phyloP scores from a whole-genome alignment of 35 echinoderm and acorn worm genomes.

The Anneissia japonica region DNA sequence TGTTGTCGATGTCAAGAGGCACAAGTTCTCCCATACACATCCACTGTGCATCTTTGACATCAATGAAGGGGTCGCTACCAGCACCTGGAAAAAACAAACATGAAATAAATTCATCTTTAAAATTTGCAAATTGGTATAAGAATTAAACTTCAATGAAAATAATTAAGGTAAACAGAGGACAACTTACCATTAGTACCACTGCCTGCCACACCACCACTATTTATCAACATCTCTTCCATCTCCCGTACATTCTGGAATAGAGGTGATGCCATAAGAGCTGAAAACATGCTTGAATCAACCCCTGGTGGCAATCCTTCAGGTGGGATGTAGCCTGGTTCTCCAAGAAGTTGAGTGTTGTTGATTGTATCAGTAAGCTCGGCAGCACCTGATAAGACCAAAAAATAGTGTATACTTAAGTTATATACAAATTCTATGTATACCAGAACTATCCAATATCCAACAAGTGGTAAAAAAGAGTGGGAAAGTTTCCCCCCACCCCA shows the following conservation, averaged over 20 bases:
- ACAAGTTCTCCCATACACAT: constrained; percentile 54
- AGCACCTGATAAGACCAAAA: constrained; percentile 39
- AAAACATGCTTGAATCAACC: constrained; percentile 50
- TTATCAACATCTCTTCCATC: constrained; percentile 95
- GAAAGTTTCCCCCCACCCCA: too few species aligned
- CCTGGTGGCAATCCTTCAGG: constrained; percentile 49
- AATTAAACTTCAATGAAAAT: too few species aligned
- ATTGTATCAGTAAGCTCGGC: constrained; percentile 73
- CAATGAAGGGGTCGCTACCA: constrained; percentile 75
- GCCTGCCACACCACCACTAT: constrained; percentile 6
- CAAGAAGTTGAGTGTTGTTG: constrained; percentile 55
- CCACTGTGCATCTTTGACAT: constrained; percentile 98
- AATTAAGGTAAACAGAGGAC: too few species aligned
- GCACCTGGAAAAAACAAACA: constrained; percentile 59
- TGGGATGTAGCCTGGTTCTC: constrained; percentile 31
- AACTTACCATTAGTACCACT: not conserved
- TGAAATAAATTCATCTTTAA: too few species aligned
- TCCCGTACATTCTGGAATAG: constrained; percentile 79
- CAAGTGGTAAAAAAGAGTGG: too few species aligned
- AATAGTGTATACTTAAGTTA: too few species aligned
- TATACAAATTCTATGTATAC: too few species aligned
- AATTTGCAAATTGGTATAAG: too few species aligned
- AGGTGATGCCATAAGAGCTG: constrained; percentile 61
- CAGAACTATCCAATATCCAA: too few species aligned
- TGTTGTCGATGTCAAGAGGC: constrained; percentile 91